These are phyloP conservation scores for Cephus runcator DNA, from an alignment of 2,888 invertebrate genomes.

Conservation along the genomic window DNA sequence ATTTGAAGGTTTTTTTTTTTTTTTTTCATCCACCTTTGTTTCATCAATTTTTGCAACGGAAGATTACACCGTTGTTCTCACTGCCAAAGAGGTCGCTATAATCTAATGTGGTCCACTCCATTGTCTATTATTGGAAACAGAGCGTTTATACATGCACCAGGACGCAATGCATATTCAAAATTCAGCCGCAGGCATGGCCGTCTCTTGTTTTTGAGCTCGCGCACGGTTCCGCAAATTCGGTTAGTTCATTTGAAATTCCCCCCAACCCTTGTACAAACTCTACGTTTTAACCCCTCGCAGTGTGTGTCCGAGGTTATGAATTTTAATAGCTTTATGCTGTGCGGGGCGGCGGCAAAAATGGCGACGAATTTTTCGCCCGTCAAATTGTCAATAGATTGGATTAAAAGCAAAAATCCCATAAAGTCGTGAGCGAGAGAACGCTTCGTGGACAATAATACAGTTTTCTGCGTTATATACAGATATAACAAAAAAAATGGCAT, in stretches of 20 bases:
- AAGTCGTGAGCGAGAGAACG: not conserved
- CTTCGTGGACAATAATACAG: not conserved
- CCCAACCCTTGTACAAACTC: slow-evolving; percentile 32
- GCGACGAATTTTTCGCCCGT: slow-evolving; percentile 60
- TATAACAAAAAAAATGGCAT: not conserved
- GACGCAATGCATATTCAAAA: slow-evolving; percentile 65
- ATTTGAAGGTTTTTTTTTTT: not conserved
- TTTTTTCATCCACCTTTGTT: not conserved
- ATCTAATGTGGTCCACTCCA: slow-evolving; percentile 51
- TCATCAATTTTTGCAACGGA: slow-evolving; percentile 55
- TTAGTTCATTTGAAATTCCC: slow-evolving; percentile 60
- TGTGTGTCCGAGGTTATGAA: slow-evolving; percentile 65
- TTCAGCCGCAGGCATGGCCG: slow-evolving; percentile 56
- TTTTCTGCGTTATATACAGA: not conserved
- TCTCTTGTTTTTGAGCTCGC: slow-evolving; percentile 41
- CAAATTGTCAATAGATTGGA: slow-evolving; percentile 65
- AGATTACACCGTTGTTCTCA: slow-evolving; percentile 40
- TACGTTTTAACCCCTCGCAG: slow-evolving; percentile 57
- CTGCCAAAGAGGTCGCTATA: slow-evolving; percentile 50
- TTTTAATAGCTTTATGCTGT: slow-evolving; percentile 64
- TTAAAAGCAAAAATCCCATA: slow-evolving; percentile 53
- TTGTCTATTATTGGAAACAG: slow-evolving; percentile 45
- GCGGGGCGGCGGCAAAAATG: slow-evolving; percentile 54
- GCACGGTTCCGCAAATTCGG: slow-evolving; percentile 60
- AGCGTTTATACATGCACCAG: slow-evolving; percentile 39